Conservation (phyloP, 2,797 vertebrate species). For the Micrastur ruficollis region DNA sequence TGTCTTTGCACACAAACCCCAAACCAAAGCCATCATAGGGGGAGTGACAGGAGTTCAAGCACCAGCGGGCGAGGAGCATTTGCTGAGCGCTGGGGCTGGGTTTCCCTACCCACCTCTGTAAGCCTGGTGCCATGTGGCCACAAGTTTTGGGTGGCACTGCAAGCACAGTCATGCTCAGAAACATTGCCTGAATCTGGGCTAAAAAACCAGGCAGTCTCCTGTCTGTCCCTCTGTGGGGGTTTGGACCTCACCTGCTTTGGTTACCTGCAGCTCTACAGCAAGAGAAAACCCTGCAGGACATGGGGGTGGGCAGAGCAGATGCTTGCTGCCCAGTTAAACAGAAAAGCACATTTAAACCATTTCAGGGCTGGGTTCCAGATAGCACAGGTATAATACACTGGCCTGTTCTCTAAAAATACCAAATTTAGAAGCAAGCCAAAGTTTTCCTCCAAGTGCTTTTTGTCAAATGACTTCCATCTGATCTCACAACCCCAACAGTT, state of each 20-base stretch:
- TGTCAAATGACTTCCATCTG: not conserved
- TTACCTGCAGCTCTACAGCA: not conserved
- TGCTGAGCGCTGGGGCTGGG: not conserved
- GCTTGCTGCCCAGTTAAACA: not conserved
- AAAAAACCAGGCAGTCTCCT: not conserved
- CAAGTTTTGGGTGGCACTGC: not conserved
- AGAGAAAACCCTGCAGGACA: not conserved
- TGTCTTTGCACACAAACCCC: not conserved
- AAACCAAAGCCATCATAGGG: not conserved
- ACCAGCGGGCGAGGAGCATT: fast-evolving
- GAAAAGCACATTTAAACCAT: not conserved
- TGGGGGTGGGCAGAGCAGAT: fast-evolving
- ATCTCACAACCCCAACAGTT: not conserved
- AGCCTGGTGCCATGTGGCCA: not conserved
- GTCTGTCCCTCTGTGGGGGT: not conserved
- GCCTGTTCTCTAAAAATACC: not conserved
- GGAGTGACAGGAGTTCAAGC: not conserved
- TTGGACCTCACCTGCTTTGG: not conserved
- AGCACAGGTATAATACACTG: not conserved
- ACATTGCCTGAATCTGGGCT: not conserved
- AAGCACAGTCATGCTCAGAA: not conserved
- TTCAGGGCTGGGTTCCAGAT: not conserved
- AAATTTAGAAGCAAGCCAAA: not conserved
- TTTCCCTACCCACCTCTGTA: fast-evolving
- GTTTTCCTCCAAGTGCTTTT: not conserved